Base-by-base conservation (phyloP, 1,140 invertebrate species). In the Cherax destructor region DNA sequence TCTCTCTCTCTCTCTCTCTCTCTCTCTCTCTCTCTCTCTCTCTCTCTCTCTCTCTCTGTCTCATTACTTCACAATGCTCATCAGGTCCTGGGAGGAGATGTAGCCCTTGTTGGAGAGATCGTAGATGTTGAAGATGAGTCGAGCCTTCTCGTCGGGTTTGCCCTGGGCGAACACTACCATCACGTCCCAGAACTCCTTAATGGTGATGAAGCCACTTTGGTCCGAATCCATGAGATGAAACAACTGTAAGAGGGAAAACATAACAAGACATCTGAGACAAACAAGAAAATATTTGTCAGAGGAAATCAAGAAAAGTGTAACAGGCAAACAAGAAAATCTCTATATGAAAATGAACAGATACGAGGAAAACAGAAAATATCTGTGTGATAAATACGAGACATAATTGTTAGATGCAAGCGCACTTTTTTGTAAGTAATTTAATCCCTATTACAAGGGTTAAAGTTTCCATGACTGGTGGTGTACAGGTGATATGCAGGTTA, bases 151-250 rank as follows among this genome's bases (percentile, higher is more conserved):
- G 76, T 95, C 94, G 10, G 95, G 94, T 79, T 93, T 94, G 21
- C 95, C 95, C 94, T 96, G 96, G 0, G 96, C 94, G 94, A 96
- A 96, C 88, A 96, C 95, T 0, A 96, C 95, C 77, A 96, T 94
- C 92, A 96, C 95, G 93, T 96, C 95, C 24, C 96, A 94, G 93
- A 97, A 96, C 93, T 96, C 96, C 77, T 96, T 94, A 93, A 96
- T 96, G 3, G 96, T 96, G 86, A 97, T 96, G 93, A 96, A 96
- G 21, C 96, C 96, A 94, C 96, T 96, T 86, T 95, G 94, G 93
- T 96, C 96, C 52, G 95, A 95, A 93, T 96, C 96, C 61, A 96
- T 95, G n/a, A 96, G 93, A 47, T 94, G 93, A 93, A 97, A 97
- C 95, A 96, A 96, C 94, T 96, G 94, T 80, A 13, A 56, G 52